phyloP scores from a whole-genome alignment of 30 jellyfish, hydroid and myxozoan species.

The Phacellophora camtschatica region DNA sequence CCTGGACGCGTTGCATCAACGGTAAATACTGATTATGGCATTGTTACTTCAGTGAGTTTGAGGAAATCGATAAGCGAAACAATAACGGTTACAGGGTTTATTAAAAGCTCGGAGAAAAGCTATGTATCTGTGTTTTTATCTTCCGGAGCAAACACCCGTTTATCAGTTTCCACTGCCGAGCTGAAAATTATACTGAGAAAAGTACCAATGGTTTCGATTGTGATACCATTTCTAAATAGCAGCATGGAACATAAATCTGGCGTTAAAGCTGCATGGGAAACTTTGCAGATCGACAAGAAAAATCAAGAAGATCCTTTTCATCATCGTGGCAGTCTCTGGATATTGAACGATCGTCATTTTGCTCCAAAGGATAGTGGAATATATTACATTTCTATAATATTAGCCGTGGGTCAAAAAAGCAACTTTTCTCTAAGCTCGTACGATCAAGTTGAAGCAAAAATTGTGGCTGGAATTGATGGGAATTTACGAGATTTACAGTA shows the following conservation, averaged over 20 bases:
- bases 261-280: neutral
- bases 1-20: slow-evolving; percentile 40
- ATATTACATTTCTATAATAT: slow-evolving; percentile 30
- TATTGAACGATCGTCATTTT: neutral
- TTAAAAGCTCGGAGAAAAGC: slow-evolving; percentile 7
- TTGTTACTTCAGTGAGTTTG: neutral
- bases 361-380: slow-evolving; percentile 50
- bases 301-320: neutral
- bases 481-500: neutral
- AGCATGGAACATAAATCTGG: neutral
- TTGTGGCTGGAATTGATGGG: neutral
- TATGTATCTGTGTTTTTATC: slow-evolving; percentile 20
- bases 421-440: neutral
- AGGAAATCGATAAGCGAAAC: neutral
- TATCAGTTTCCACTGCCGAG: neutral
- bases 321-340: slow-evolving; percentile 17
- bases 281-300: neutral
- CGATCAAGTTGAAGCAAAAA: slow-evolving; percentile 9
- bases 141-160: neutral
- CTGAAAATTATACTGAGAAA: slow-evolving; percentile 7
- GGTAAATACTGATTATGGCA: neutral
- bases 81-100: neutral
- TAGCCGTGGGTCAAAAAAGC: neutral
- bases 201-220: slow-evolving; percentile 5
- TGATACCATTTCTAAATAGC: neutral